phyloP scores from a whole-genome alignment of 2,888 invertebrate genomes.

The Eurois occulta region DNA sequence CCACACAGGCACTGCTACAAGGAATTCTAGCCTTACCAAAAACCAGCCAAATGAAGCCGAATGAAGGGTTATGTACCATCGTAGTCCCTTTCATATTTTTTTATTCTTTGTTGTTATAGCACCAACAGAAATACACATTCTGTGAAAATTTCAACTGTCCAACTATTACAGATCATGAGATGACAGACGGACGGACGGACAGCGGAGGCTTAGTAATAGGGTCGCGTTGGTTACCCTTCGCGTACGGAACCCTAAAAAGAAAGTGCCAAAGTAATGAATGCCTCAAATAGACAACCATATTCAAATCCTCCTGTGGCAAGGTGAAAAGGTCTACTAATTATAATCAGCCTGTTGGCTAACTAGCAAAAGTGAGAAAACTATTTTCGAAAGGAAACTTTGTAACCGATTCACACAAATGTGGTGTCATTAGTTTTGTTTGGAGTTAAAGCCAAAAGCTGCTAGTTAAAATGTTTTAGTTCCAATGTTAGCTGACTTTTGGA shows the following conservation, averaged over 20 bases:
- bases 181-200: no score
- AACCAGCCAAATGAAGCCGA: no score
- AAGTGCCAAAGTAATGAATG: background rate
- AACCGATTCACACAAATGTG: slow-evolving; percentile 57
- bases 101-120: no score
- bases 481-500: background rate
- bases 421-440: slow-evolving; percentile 52
- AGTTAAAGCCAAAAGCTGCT: slow-evolving; percentile 34
- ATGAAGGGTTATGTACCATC: no score
- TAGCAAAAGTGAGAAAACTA: slow-evolving; percentile 55
- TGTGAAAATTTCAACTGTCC: no score
- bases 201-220: no score
- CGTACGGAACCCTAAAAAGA: no score
- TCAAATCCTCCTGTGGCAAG: background rate
- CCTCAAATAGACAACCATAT: background rate
- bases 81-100: no score
- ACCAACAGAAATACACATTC: no score
- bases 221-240: no score
- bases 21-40: background rate
- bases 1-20: background rate
- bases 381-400: slow-evolving; percentile 51
- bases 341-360: slow-evolving; percentile 32
- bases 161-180: no score
- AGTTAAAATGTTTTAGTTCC: slow-evolving; percentile 40
- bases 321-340: slow-evolving; percentile 30